Evolutionary conservation across 2,113 vertebrate genomes (phyloP), one percentile per base, ranked within the genome.

Genomic region (Rhinogobius similis): DNA sequence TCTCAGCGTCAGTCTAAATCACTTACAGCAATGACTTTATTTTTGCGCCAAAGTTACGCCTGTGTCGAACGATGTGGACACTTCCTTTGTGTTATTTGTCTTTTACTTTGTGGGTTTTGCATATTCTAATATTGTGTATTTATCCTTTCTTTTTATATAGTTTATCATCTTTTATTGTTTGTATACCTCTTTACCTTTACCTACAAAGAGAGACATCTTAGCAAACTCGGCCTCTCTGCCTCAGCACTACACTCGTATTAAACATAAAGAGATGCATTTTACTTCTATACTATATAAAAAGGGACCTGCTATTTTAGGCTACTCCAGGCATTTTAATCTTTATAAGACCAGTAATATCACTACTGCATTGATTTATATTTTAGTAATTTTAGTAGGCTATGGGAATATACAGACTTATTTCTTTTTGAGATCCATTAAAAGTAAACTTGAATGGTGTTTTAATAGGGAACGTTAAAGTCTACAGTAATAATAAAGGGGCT

Each of bases 41-140:
- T 41, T 81, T 46, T 67, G 72, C 76, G 83, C 85, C 85, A 88
- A 88, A 86, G 83, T 80, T 81, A 76, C 75, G 53, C 43, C 69
- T 43, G 55, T 66, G 39, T 36, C 32, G 6, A 83, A 52, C 52
- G 41, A 21, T 65, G 12, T 69, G 53, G 74, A 78, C 63, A 62
- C 67, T 73, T 77, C 20, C 10, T 79, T 13, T 11, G 16, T 38
- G 52, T 58, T 73, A 67, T 79, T 84, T 74, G 73, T 81, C 70
- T 74, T 70, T 71, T 56, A 26, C 65, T 67, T 67, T 74, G 50
- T 70, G 68, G 58, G 63, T 70, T 78, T 82, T 84, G 59, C 73
- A 67, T 82, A 8, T 82, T 58, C 21, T 76, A 75, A 72, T 81
- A 50, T 86, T 84, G 78, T 79, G 67, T 87, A 86, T 88, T 87